Base-by-base conservation (phyloP, 2,113 vertebrate species). In the Poicephalus meyeri region DNA sequence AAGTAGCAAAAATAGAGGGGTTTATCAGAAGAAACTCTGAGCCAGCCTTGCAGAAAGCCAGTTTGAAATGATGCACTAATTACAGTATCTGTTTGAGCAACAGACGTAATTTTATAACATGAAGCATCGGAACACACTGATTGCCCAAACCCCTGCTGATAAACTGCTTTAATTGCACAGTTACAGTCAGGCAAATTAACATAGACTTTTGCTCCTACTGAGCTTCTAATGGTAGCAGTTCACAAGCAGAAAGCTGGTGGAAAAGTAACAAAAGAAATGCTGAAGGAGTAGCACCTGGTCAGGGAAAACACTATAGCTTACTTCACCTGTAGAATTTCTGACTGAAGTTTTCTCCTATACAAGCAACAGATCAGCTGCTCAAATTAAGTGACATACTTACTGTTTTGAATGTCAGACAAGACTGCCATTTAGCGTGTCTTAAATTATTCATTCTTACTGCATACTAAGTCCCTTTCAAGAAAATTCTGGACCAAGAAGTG, bases 31-130 rank as follows among this genome's bases (percentile, higher is more conserved):
- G 72, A 88, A 95, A 94, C 29, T 29, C 52, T 28, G 86, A 65
- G 88, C 80, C 83, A 96, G 65, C 33, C 53, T 69, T 31, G n/a
- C 23, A 80, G 84, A 95, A 96, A 94, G 89, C 13, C 78, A 74
- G 91, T 95, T 97, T 92, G 83, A 96, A 97, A 95, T 89, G 87
- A 97, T 87, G 87, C 60, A 97, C 92, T 97, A 98, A 98, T 97
- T 97, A 95, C 83, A 96, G 82, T 93, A 97, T 95, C 93, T 98
- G 96, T 98, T 96, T 97, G 91, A 98, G 97, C 96, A 97, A 97
- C 96, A 97, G 77, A 93, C 97, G 95, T 95, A 96, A 97, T 97
- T 95, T 92, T 96, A 50, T 91, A 97, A 91, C 95, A 96, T 31
- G 95, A 96, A 96, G 97, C 95, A 93, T 92, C 44, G 26, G 95